Evolutionary conservation across 1,140 invertebrate species (phyloP).

Genomic region (Atopsyche davidsoni): DNA sequence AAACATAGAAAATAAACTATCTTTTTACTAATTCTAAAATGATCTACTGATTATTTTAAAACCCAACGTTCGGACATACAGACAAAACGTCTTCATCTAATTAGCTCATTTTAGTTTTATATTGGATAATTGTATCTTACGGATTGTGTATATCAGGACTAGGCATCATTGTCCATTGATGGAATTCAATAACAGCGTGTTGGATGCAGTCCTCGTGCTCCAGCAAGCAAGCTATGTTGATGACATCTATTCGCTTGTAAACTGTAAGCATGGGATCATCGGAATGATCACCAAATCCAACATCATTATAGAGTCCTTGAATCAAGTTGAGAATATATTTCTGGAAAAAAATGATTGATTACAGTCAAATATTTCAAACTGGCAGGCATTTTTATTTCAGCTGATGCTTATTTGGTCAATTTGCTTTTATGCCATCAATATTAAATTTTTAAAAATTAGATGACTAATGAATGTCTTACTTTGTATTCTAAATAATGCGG

Average conservation of each 20-base stretch:
- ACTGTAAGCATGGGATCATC: conserved; percentile 60
- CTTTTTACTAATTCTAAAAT: no score
- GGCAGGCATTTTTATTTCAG: neutral
- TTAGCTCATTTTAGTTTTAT: no score
- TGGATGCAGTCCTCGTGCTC: conserved; percentile 63
- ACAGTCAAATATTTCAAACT: neutral
- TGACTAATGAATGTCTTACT: conserved; percentile 42
- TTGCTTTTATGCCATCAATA: neutral
- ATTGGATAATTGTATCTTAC: no score
- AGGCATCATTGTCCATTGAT: conserved; percentile 63
- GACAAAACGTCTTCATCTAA: no score
- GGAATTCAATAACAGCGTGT: conserved; percentile 60
- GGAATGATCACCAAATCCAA: conserved; percentile 56
- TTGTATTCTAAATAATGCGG: conserved; percentile 69
- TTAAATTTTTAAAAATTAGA: neutral
- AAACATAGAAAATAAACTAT: no score
- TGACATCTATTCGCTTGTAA: conserved; percentile 63
- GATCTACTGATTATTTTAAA: no score
- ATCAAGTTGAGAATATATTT: conserved; percentile 59
- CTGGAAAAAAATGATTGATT: conserved; percentile 43
- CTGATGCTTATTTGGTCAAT: neutral
- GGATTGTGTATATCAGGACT: conserved; percentile 68
- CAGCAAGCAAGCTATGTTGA: conserved; percentile 62
- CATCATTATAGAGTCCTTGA: conserved; percentile 56
- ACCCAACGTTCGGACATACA: no score